Percentiles rank a stretch among this genome's conserved stretches.
phyloP scores from a whole-genome alignment of 2,113 vertebrate species.

The Paramormyrops kingsleyae region DNA sequence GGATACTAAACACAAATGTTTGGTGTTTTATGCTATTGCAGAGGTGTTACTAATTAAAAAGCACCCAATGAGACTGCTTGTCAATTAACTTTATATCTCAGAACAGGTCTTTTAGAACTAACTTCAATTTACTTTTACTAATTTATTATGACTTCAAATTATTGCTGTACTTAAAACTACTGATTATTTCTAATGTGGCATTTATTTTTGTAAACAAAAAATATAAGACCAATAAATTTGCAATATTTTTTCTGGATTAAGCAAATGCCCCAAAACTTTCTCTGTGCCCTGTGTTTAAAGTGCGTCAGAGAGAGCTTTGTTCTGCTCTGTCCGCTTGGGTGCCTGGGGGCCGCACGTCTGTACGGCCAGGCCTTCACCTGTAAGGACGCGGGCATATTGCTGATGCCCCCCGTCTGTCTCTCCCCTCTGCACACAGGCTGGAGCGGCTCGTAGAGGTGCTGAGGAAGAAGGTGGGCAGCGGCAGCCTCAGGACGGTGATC shows the following conservation, averaged over 20 bases:
- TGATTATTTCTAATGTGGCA: not conserved
- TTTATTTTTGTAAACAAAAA: not conserved
- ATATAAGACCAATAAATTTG: not conserved
- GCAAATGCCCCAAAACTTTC: not conserved
- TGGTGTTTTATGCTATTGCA: not conserved
- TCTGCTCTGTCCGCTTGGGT: not conserved
- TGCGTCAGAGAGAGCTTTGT: not conserved
- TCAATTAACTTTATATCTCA: not conserved
- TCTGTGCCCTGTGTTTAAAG: not conserved
- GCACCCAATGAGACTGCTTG: not conserved
- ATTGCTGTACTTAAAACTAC: not conserved
- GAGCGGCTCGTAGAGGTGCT: constrained; percentile 93
- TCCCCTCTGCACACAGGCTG: constrained; percentile 73
- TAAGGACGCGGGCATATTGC: constrained; percentile 42
- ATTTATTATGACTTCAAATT: not conserved
- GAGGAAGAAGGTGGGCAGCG: constrained; percentile 91
- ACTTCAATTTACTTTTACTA: not conserved
- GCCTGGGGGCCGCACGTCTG: not conserved
- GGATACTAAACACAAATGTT: not conserved
- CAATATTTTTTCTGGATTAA: not conserved
- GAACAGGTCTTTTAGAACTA: not conserved
- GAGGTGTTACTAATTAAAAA: not conserved
- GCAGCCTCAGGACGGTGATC: constrained; percentile 82
- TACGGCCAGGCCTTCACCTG: not conserved
- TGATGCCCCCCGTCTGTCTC: constrained; percentile 28